Evolutionary conservation across 2,797 vertebrate genomes (phyloP).

Genomic region (Fistularia tabacaria): DNA sequence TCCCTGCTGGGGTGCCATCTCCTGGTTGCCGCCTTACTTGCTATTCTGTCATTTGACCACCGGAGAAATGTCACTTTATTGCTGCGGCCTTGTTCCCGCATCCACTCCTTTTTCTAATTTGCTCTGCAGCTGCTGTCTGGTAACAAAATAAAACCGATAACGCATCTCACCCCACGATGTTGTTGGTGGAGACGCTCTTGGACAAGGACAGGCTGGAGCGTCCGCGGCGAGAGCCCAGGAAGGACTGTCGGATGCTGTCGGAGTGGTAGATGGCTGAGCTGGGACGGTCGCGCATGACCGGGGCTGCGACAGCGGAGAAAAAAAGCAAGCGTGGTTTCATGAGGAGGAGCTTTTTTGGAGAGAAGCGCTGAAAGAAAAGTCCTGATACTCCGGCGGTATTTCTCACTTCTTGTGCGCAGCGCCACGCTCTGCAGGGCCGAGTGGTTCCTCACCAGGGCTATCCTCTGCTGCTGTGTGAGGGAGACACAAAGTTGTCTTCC

Average conservation of each 20-base stretch:
- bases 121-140: too few species aligned
- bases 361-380: neutral
- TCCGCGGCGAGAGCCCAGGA: constrained; percentile 82
- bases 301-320: constrained; percentile 56
- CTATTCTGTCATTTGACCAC: too few species aligned
- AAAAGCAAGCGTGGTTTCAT: neutral
- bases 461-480: constrained; percentile 84
- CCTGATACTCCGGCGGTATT: neutral
- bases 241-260: constrained; percentile 83
- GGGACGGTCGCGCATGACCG: constrained; percentile 80
- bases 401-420: constrained; percentile 84
- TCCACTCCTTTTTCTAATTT: too few species aligned
- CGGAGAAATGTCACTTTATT: too few species aligned
- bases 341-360: neutral
- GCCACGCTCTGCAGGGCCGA: constrained; percentile 82
- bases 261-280: constrained; percentile 89
- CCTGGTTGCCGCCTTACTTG: too few species aligned
- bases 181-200: constrained; percentile 92
- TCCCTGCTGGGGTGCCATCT: too few species aligned
- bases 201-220: constrained; percentile 83
- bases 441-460: constrained; percentile 80
- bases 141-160: too few species aligned
- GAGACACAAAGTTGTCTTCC: constrained; percentile 2
- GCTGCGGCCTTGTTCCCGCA: too few species aligned
- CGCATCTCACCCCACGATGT: constrained; percentile 85